Evolutionary conservation across 2,797 vertebrate species (phyloP).

Genomic region (Arctocebus calabarensis): DNA sequence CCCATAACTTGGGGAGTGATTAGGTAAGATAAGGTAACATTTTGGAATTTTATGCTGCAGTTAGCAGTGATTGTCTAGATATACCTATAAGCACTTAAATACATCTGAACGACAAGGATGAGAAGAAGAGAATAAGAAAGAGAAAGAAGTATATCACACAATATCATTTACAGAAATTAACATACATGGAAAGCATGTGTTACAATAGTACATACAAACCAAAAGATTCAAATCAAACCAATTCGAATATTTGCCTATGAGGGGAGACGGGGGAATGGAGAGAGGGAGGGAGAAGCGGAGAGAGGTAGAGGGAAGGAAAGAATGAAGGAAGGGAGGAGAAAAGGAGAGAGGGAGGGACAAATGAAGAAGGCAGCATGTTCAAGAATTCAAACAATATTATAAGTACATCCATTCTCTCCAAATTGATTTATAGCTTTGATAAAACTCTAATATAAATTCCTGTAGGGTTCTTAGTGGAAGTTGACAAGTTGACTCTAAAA

Average conservation of each 20-base stretch:
- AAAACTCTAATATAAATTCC: conserved; percentile 50
- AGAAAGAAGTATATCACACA: neutral
- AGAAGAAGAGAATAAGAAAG: conserved; percentile 6
- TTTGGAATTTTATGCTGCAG: neutral
- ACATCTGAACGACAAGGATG: neutral
- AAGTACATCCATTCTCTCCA: neutral
- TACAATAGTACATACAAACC: neutral
- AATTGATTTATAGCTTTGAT: conserved; percentile 46
- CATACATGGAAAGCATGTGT: neutral
- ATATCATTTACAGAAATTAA: neutral
- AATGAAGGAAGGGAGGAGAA: too few species aligned
- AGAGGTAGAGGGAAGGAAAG: neutral
- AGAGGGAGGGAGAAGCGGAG: too few species aligned
- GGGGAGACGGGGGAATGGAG: neutral
- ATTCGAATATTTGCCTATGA: neutral
- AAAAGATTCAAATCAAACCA: neutral
- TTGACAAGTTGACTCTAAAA: conserved; percentile 52
- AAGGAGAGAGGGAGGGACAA: too few species aligned
- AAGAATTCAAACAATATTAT: neutral
- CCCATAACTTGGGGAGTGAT: neutral
- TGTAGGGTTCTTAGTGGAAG: conserved; percentile 34
- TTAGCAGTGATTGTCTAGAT: neutral
- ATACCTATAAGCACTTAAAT: neutral
- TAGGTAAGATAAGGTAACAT: neutral
- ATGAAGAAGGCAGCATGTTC: neutral